phyloP scores from a whole-genome alignment of 2,797 vertebrate species.

The Tympanoctomys barrerae region DNA sequence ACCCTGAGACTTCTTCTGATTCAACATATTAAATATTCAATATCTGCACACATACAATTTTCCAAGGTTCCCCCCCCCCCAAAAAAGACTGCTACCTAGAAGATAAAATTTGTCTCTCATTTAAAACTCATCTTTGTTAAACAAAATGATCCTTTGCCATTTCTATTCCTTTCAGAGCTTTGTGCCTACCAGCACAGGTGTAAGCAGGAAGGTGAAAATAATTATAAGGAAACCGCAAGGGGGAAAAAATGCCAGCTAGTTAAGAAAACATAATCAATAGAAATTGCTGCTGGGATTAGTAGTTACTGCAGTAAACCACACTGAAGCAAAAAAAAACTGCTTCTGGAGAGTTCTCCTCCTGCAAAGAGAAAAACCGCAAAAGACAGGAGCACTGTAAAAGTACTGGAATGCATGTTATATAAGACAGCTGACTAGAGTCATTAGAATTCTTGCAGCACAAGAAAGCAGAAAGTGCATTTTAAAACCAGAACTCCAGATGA shows the following conservation, averaged over 20 bases:
- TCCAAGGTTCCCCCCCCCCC: slow-evolving; percentile 39
- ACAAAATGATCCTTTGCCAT: slow-evolving; percentile 10
- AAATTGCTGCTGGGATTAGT: background rate
- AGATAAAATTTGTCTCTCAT: background rate
- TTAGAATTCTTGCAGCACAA: slow-evolving; percentile 52
- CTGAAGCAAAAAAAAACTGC: background rate
- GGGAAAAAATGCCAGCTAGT: background rate
- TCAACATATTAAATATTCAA: slow-evolving; percentile 9
- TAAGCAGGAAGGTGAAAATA: slow-evolving; percentile 34
- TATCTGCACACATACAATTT: background rate
- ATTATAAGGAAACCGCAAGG: slow-evolving; percentile 39
- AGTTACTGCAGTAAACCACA: slow-evolving; percentile 9
- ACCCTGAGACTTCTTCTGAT: slow-evolving; percentile 24
- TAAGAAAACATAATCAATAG: slow-evolving; percentile 9
- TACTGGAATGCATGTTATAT: slow-evolving; percentile 58
- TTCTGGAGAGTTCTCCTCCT: slow-evolving; percentile 41
- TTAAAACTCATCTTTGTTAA: slow-evolving; percentile 39
- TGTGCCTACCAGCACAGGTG: background rate
- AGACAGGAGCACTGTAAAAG: slow-evolving; percentile 40
- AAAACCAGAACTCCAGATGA: slow-evolving; percentile 36
- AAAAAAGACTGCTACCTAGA: background rate
- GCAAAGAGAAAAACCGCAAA: slow-evolving; percentile 39
- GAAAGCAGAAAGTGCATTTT: slow-evolving; percentile 29
- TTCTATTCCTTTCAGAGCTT: slow-evolving; percentile 15
- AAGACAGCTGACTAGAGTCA: slow-evolving; percentile 56